These are phyloP conservation scores for Microcebus murinus DNA, from an alignment of 2,113 vertebrate species.

Conservation along the genomic window DNA sequence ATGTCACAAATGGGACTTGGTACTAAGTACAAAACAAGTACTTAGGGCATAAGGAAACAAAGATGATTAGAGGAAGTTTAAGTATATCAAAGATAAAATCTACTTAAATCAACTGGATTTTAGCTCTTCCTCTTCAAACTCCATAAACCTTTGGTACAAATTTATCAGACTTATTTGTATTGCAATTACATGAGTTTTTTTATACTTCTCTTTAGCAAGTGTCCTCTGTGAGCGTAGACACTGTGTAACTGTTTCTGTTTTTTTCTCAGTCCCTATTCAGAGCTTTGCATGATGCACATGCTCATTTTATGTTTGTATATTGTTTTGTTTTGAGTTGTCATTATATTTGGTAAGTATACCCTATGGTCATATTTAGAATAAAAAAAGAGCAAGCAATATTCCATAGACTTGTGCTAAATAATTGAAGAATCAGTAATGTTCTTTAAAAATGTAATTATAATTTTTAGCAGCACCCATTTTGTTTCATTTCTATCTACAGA, in stretches of 20 bases:
- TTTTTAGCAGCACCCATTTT: background rate
- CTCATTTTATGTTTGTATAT: background rate
- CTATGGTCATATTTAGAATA: constrained; percentile 10
- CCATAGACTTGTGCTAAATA: background rate
- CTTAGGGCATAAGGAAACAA: background rate
- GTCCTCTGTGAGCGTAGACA: background rate
- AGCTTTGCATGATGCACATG: background rate
- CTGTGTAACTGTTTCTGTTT: background rate
- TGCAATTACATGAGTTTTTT: background rate
- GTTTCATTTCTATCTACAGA: background rate
- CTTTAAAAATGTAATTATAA: background rate
- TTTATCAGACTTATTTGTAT: background rate
- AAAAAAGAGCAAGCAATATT: background rate
- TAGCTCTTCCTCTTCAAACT: background rate
- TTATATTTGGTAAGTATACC: background rate
- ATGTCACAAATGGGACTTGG: background rate
- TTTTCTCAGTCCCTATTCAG: background rate
- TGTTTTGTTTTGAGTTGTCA: constrained; percentile 33
- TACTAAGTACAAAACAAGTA: background rate
- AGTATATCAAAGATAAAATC: background rate
- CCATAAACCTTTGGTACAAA: background rate
- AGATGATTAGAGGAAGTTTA: background rate
- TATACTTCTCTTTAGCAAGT: background rate
- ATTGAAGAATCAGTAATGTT: background rate
- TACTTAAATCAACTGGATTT: background rate